Percentiles rank a stretch among this genome's conserved stretches.
phyloP scores from a whole-genome alignment of 2,888 invertebrate species.

The Synergus itoensis region DNA sequence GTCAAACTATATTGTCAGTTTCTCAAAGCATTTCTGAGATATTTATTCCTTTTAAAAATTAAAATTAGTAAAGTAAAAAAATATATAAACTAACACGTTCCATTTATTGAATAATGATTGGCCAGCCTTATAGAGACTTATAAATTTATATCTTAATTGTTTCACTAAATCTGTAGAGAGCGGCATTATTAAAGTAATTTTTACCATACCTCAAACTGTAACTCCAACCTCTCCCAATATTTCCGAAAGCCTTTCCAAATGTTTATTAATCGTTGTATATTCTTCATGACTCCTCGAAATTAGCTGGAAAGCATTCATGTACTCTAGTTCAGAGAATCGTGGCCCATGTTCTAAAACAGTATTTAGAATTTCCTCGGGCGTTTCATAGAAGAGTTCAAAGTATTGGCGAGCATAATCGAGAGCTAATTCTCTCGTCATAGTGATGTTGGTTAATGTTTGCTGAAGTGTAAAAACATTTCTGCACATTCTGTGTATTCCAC shows the following conservation, averaged over 20 bases:
- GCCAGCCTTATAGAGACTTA: background rate
- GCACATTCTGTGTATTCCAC: conserved; percentile 91
- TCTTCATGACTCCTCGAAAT: conserved; percentile 76
- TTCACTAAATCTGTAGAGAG: background rate
- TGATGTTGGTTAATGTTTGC: conserved; percentile 91
- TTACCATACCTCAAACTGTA: conserved; percentile 76
- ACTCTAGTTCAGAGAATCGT: conserved; percentile 86
- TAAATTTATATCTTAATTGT: background rate
- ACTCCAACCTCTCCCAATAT: conserved; percentile 92
- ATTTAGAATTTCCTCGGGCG: conserved; percentile 90
- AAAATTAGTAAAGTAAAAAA: background rate
- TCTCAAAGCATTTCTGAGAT: background rate
- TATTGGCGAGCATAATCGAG: conserved; percentile 94
- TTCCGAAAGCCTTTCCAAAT: conserved; percentile 89
- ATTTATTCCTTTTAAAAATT: background rate
- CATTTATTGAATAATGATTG: background rate
- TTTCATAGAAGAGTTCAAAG: conserved; percentile 90
- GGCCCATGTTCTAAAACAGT: conserved; percentile 92
- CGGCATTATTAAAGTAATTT: background rate
- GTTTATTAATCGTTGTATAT: conserved; percentile 80
- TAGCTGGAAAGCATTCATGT: conserved; percentile 82
- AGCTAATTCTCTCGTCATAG: conserved; percentile 88
- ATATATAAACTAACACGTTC: background rate
- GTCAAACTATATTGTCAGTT: no score
- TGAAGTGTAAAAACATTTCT: conserved; percentile 91